These are phyloP conservation scores for Ivindomyrus marchei DNA, from an alignment of 2,113 vertebrate genomes.

Conservation along the genomic window DNA sequence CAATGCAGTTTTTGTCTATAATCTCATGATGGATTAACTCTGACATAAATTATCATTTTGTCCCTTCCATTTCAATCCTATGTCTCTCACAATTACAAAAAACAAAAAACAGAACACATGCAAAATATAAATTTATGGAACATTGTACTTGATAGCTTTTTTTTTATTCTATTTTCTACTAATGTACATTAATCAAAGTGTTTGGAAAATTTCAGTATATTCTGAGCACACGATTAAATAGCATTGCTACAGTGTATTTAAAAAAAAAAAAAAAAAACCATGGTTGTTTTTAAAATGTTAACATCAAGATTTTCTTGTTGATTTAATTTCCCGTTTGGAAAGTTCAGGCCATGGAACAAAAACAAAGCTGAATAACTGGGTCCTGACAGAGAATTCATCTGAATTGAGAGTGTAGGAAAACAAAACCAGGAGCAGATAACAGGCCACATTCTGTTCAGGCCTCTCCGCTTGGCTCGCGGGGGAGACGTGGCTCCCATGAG, in stretches of 20 bases:
- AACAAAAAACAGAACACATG: background rate
- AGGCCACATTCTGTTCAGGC: background rate
- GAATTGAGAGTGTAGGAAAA: background rate
- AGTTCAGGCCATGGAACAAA: background rate
- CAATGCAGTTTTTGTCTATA: background rate
- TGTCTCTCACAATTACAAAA: background rate
- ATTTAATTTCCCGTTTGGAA: slow-evolving; percentile 3
- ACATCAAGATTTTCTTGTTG: background rate
- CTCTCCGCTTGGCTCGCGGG: background rate
- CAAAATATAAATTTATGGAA: background rate
- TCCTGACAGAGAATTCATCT: background rate
- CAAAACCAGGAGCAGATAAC: background rate
- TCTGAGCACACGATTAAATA: background rate
- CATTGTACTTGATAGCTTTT: background rate
- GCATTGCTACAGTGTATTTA: background rate
- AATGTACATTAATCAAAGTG: background rate
- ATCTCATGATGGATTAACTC: background rate
- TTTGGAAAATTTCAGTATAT: background rate
- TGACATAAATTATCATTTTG: background rate
- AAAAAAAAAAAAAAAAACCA: background rate
- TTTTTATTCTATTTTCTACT: background rate
- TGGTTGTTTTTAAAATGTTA: background rate
- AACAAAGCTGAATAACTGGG: background rate
- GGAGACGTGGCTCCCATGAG: background rate
- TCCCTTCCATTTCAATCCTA: background rate